phyloP scores from a whole-genome alignment of 2,113 vertebrate species.

The Progne subis region DNA sequence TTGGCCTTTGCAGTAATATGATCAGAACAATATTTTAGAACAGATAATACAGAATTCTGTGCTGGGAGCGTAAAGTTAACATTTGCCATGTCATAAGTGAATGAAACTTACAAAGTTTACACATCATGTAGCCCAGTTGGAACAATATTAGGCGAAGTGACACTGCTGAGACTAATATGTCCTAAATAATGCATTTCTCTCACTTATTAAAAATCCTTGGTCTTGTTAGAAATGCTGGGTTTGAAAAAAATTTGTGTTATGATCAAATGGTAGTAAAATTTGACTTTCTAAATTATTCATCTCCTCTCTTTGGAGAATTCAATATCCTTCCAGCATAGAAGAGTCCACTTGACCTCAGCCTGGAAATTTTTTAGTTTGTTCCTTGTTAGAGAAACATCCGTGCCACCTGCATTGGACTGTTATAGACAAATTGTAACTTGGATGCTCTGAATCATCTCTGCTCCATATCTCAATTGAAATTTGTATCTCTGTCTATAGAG shows the following conservation, averaged over 20 bases:
- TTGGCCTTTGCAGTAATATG: neutral
- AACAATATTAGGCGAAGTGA: neutral
- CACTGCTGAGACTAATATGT: neutral
- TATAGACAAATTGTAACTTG: neutral
- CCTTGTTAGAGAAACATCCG: neutral
- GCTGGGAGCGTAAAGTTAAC: neutral
- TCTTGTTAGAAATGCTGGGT: neutral
- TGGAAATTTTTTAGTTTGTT: neutral
- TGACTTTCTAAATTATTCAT: neutral
- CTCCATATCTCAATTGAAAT: neutral
- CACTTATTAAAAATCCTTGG: neutral
- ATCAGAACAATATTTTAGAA: neutral
- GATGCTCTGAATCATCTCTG: neutral
- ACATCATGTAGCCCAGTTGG: neutral
- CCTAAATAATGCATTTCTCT: neutral
- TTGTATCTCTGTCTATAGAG: neutral
- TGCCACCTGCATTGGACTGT: neutral
- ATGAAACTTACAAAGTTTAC: neutral
- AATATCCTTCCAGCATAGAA: neutral
- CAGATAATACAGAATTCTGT: neutral
- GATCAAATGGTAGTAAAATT: neutral
- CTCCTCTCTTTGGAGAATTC: neutral
- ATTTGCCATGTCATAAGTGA: neutral
- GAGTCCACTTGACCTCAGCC: neutral
- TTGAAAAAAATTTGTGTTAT: neutral